Conservation (phyloP, 2,797 vertebrate species). For the Choloepus didactylus region DNA sequence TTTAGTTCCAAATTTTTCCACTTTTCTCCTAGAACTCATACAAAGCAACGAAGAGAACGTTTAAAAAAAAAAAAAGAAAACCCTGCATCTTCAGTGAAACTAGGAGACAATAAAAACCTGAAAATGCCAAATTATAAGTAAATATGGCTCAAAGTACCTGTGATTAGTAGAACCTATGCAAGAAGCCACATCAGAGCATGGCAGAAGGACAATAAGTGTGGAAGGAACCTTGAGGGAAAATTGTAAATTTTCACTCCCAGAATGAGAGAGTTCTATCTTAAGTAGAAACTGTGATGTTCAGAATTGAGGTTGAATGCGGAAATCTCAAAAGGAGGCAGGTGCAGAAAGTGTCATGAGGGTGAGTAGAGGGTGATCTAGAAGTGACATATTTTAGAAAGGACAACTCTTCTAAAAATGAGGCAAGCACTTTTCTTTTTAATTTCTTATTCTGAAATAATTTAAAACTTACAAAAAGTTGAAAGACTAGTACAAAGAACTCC, state of each 20-base stretch:
- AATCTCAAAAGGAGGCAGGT: slow-evolving; percentile 3
- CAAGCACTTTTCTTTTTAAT: background rate
- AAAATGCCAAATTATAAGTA: slow-evolving; percentile 65
- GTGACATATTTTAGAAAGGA: slow-evolving; percentile 2
- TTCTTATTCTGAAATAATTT: slow-evolving; percentile 53
- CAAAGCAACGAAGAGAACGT: slow-evolving; percentile 60
- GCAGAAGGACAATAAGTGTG: background rate
- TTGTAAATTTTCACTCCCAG: background rate
- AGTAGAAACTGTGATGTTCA: slow-evolving; percentile 12
- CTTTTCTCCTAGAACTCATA: slow-evolving; percentile 52
- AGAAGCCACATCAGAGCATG: background rate
- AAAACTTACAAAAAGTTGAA: slow-evolving; percentile 33
- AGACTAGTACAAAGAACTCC: slow-evolving; percentile 4
- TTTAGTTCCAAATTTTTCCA: slow-evolving; percentile 25
- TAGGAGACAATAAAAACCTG: slow-evolving; percentile 37
- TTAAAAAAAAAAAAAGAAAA: background rate
- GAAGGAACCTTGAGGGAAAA: background rate
- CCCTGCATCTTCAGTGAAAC: slow-evolving; percentile 14
- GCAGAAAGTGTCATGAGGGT: slow-evolving; percentile 7
- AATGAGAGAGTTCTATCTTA: background rate
- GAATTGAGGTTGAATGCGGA: background rate
- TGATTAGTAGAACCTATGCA: background rate
- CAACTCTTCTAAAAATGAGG: slow-evolving; percentile 18
- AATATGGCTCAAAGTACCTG: slow-evolving; percentile 47
- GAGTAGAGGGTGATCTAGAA: background rate